Conservation (phyloP, 2,113 vertebrate genomes). For the Nerophis ophidion region DNA sequence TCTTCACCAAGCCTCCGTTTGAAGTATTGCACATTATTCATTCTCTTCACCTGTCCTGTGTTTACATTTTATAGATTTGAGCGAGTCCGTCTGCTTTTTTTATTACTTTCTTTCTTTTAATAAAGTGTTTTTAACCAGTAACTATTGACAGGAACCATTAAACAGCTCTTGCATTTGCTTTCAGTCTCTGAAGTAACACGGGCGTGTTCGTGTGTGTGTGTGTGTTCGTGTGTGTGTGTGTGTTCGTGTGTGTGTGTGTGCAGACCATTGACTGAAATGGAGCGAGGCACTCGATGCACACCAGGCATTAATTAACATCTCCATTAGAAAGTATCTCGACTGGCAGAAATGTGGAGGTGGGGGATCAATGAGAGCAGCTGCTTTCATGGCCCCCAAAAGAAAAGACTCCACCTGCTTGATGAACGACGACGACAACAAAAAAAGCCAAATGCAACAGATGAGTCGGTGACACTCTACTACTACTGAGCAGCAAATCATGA, state of each 20-base stretch:
- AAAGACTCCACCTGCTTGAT: constrained; percentile 27
- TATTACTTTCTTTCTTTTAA: too few species aligned
- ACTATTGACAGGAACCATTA: too few species aligned
- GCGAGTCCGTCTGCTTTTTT: too few species aligned
- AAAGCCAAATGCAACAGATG: constrained; percentile 4
- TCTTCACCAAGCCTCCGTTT: too few species aligned
- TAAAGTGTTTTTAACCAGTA: too few species aligned
- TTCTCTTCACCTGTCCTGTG: too few species aligned
- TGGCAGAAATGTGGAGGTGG: constrained; percentile 21
- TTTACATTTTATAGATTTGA: too few species aligned
- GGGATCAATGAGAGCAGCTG: constrained; percentile 39
- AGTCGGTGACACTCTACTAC: too few species aligned
- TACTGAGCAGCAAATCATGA: constrained; percentile 10
- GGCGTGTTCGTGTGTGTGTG: neutral
- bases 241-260: neutral
- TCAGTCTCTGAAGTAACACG: too few species aligned
- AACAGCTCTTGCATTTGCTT: too few species aligned
- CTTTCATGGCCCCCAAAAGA: constrained; percentile 19
- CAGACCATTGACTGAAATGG: constrained; percentile 31
- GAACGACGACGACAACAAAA: constrained; percentile 8
- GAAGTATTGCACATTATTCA: too few species aligned
- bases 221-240: neutral
- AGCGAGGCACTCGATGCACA: constrained; percentile 35
- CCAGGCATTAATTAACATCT: constrained; percentile 49
- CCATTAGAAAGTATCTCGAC: constrained; percentile 42